Evolutionary conservation across 2,888 invertebrate genomes (phyloP).

Genomic region (Ethmia dodecea): DNA sequence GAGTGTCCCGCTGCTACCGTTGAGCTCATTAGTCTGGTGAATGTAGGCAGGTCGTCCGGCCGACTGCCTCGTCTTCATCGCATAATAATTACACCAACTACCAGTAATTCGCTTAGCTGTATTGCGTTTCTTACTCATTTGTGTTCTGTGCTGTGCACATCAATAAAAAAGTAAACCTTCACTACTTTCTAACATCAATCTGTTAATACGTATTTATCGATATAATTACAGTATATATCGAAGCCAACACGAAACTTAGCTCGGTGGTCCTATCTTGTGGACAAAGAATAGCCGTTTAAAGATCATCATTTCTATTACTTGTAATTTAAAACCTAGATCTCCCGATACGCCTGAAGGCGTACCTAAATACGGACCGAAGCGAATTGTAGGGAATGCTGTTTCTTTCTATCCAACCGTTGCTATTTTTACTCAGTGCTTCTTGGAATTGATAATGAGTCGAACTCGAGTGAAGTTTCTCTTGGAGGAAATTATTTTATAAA

Average conservation of each 20-base stretch:
- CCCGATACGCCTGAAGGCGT: conserved; percentile 34
- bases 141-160: no score
- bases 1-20: conserved; percentile 37
- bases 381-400: conserved; percentile 21
- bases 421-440: background rate
- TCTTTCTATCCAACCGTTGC: background rate
- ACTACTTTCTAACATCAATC: no score
- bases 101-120: conserved; percentile 36
- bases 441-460: background rate
- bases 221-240: no score
- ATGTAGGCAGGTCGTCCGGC: conserved; percentile 22
- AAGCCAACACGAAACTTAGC: no score
- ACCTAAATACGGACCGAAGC: conserved; percentile 33
- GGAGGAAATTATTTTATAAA: background rate
- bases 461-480: no score
- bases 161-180: no score
- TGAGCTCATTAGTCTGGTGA: conserved; percentile 32
- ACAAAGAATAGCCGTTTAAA: conserved; percentile 47
- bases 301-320: conserved; percentile 51
- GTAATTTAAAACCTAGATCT: conserved; percentile 43
- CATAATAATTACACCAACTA: conserved; percentile 43
- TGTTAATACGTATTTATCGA: no score
- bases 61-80: conserved; percentile 38
- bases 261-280: conserved; percentile 41
- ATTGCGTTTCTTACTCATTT: conserved; percentile 21